phyloP scores from a whole-genome alignment of 1,140 invertebrate genomes.

The Melanaphis sacchari region DNA sequence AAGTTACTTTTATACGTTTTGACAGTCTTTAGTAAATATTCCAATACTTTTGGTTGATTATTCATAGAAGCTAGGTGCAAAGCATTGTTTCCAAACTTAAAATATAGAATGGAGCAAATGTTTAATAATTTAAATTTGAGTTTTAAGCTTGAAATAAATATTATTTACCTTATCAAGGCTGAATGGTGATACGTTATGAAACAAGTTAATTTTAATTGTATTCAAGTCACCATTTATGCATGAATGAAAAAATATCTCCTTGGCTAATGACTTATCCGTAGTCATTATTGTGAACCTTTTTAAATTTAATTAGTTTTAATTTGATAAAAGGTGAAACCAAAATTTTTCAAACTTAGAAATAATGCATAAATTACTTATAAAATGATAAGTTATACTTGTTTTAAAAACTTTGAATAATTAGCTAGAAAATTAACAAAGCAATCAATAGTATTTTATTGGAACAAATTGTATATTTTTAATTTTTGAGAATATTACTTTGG shows the following conservation, averaged over 20 bases:
- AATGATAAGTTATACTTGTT: too few relatives aligned
- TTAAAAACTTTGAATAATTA: too few relatives aligned
- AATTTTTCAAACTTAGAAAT: too few relatives aligned
- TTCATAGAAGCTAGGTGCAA: constrained; percentile 31
- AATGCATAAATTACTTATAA: too few relatives aligned
- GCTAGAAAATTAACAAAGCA: neutral
- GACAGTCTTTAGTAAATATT: constrained; percentile 13
- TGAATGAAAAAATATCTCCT: constrained; percentile 26
- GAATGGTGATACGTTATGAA: constrained; percentile 1
- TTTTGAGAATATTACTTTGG: neutral
- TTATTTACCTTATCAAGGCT: constrained; percentile 6
- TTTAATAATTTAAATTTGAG: neutral
- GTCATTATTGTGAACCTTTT: neutral
- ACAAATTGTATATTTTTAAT: neutral
- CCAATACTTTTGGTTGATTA: constrained; percentile 38
- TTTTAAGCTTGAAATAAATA: neutral
- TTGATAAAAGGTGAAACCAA: neutral
- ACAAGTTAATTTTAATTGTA: neutral
- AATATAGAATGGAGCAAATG: neutral
- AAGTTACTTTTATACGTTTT: constrained; percentile 24
- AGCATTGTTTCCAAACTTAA: constrained; percentile 50
- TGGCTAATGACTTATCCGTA: neutral
- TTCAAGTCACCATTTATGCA: constrained; percentile 30
- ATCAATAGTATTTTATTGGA: neutral
- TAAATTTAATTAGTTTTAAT: neutral